Percentiles rank a stretch among this genome's conserved stretches.
phyloP scores from a whole-genome alignment of 2,113 vertebrate species.

The Dendropsophus ebraccatus region DNA sequence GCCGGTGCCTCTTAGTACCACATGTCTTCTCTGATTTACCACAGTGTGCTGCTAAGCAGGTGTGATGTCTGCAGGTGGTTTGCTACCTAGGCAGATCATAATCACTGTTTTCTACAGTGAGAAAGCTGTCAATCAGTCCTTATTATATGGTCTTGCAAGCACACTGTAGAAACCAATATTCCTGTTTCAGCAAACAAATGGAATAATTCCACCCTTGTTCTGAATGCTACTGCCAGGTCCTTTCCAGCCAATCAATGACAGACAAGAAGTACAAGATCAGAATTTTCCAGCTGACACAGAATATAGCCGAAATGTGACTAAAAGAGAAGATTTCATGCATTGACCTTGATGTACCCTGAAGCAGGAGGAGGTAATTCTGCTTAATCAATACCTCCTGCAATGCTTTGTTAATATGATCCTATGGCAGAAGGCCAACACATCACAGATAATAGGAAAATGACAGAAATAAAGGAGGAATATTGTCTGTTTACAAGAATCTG shows the following conservation, averaged over 20 bases:
- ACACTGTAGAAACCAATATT: slow-evolving; percentile 1
- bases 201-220: slow-evolving; percentile 10
- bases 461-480: not conserved
- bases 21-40: slow-evolving; percentile 9
- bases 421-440: slow-evolving; percentile 24
- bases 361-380: slow-evolving; percentile 25
- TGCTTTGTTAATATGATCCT: slow-evolving; percentile 31
- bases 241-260: slow-evolving; percentile 22
- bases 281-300: not conserved
- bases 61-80: not conserved
- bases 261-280: not conserved
- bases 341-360: slow-evolving; percentile 36
- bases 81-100: not conserved
- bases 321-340: not conserved
- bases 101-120: not conserved
- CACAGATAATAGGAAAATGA: not conserved
- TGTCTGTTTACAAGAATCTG: not conserved
- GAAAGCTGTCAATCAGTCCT: not conserved
- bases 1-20: not conserved
- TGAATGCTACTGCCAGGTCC: not conserved
- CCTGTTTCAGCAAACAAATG: not conserved
- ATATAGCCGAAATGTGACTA: slow-evolving; percentile 21
- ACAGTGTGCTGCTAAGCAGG: not conserved
- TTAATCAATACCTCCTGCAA: slow-evolving; percentile 37
- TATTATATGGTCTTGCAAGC: not conserved